Conservation (phyloP, 2,888 invertebrate genomes). For the Molanna angustata region DNA sequence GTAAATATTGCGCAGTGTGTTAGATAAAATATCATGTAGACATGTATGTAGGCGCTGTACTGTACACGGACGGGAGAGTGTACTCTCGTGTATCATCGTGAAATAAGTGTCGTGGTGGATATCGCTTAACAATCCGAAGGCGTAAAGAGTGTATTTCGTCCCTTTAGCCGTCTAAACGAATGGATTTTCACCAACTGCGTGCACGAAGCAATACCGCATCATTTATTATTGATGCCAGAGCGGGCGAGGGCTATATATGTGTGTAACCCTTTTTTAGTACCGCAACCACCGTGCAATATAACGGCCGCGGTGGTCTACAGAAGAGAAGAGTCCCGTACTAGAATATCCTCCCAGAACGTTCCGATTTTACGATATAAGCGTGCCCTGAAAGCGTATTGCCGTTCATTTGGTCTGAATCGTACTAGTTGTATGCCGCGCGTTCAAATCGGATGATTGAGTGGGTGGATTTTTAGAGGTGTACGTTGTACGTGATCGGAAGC, state of each 20-base stretch:
- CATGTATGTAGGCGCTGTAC: no score
- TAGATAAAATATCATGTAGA: no score
- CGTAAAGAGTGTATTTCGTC: conserved; percentile 28
- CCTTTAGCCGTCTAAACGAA: conserved; percentile 19
- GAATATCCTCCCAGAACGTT: conserved; percentile 29
- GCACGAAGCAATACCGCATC: conserved; percentile 33
- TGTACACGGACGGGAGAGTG: no score
- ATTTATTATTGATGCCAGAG: conserved; percentile 32
- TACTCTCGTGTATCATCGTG: conserved; percentile 4
- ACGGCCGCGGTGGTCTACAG: conserved; percentile 27
- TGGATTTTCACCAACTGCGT: conserved; percentile 30
- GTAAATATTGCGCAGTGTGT: no score
- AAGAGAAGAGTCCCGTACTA: conserved; percentile 26
- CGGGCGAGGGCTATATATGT: conserved; percentile 18
- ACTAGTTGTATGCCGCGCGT: conserved; percentile 28
- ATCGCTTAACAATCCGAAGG: conserved; percentile 22
- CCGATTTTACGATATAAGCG: conserved; percentile 33
- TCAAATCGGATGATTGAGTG: conserved; percentile 32
- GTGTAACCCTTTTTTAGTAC: conserved; percentile 31
- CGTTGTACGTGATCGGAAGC: conserved; percentile 26
- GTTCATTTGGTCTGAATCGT: conserved; percentile 25
- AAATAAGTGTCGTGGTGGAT: conserved; percentile 7
- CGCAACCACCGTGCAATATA: conserved; percentile 27
- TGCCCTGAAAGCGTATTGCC: conserved; percentile 32
- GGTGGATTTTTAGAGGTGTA: conserved; percentile 32